phyloP scores from a whole-genome alignment of 2,888 invertebrate genomes.

The Amphiduros pacificus region DNA sequence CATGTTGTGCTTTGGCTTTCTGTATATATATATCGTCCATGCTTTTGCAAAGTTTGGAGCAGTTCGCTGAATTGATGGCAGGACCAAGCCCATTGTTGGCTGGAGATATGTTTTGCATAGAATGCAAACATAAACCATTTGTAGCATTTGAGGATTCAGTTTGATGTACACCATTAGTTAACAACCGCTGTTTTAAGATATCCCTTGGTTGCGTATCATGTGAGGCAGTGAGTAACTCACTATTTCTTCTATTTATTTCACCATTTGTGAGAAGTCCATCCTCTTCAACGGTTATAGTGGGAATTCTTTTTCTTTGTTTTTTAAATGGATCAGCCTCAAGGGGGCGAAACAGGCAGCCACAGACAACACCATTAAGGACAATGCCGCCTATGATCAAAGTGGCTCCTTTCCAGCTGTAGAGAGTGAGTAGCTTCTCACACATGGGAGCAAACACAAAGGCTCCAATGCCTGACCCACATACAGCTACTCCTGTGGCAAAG shows the following conservation, averaged over 20 bases:
- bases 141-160: no score
- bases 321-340: constrained; percentile 61
- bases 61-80: not conserved
- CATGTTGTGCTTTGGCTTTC: not conserved
- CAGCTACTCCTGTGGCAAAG: constrained; percentile 91
- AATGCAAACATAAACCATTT: no score
- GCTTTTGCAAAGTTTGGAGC: constrained; percentile 1
- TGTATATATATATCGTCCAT: not conserved
- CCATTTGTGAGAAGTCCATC: not conserved
- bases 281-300: not conserved
- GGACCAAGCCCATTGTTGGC: not conserved
- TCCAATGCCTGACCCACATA: constrained; percentile 95
- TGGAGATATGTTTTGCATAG: not conserved
- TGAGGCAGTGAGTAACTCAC: not conserved
- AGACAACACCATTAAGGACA: constrained; percentile 74
- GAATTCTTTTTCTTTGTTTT: not conserved
- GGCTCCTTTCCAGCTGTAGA: constrained; percentile 75
- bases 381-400: constrained; percentile 79
- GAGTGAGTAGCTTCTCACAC: constrained; percentile 68
- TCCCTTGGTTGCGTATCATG: not conserved
- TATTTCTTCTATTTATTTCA: not conserved
- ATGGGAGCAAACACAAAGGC: constrained; percentile 84
- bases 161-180: no score
- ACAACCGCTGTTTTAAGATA: no score
- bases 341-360: constrained; percentile 82